phyloP scores from a whole-genome alignment of 2,113 vertebrate species.

The Pteruthius melanotis region DNA sequence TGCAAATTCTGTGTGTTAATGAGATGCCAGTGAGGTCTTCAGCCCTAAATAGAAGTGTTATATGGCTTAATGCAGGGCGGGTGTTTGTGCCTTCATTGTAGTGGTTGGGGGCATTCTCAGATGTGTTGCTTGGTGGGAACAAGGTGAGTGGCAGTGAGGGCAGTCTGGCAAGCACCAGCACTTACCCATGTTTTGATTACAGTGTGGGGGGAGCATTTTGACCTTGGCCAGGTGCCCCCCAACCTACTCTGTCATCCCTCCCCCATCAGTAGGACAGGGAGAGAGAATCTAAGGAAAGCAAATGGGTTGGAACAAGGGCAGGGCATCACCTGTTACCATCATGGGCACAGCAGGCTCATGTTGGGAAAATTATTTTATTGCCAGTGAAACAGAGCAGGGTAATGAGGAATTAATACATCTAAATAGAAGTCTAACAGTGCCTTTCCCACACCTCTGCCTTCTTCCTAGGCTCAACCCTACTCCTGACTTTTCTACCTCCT shows the following conservation, averaged over 20 bases:
- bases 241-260: neutral
- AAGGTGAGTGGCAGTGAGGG: neutral
- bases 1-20: neutral
- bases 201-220: neutral
- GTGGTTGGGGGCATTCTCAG: neutral
- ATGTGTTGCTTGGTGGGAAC: rapidly evolving
- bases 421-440: neutral
- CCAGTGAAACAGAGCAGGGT: neutral
- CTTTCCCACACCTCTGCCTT: neutral
- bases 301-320: neutral
- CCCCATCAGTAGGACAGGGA: no score
- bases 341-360: rapidly evolving
- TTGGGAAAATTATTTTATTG: neutral
- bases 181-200: neutral
- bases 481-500: neutral
- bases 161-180: neutral
- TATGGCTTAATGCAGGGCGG: neutral
- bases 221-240: neutral
- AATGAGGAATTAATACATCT: neutral
- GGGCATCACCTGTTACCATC: no score
- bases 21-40: neutral
- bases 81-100: rapidly evolving
- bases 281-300: neutral
- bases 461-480: neutral
- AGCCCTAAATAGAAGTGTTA: neutral